phyloP scores from a whole-genome alignment of 1,140 invertebrate species.

The Littorina saxatilis region DNA sequence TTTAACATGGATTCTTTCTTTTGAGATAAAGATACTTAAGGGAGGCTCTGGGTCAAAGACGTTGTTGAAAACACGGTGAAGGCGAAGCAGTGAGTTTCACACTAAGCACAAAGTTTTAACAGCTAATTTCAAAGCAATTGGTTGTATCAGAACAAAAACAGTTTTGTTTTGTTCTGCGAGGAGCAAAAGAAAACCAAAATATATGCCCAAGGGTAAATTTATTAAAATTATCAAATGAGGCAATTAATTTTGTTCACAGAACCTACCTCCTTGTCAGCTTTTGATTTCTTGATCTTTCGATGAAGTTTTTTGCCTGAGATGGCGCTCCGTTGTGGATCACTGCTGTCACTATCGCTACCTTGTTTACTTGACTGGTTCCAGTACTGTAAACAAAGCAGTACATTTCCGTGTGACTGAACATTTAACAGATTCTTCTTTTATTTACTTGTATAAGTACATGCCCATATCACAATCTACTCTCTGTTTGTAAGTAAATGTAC shows the following conservation, averaged over 20 bases:
- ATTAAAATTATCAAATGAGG: no score
- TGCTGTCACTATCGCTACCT: slow-evolving; percentile 8
- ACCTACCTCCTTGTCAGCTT: slow-evolving; percentile 20
- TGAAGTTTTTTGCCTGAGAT: slow-evolving; percentile 18
- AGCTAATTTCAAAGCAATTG: neutral
- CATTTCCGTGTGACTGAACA: neutral
- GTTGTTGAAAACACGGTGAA: neutral
- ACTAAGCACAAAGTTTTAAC: neutral
- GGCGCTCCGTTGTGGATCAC: slow-evolving; percentile 9
- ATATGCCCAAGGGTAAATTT: no score
- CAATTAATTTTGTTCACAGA: no score
- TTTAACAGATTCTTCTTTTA: neutral
- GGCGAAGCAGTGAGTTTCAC: neutral
- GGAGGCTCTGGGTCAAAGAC: no score
- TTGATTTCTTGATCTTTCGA: slow-evolving; percentile 12
- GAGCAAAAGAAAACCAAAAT: no score
- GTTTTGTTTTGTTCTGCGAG: no score
- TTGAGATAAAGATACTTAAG: no score
- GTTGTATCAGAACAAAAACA: no score
- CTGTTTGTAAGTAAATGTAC: no score
- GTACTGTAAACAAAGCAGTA: slow-evolving; percentile 1
- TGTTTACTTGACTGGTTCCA: neutral
- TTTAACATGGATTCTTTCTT: no score
- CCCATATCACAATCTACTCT: no score
- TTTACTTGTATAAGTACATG: no score